Evolutionary conservation across 2,113 vertebrate species (phyloP).

Genomic region (Crotalus viridis): DNA sequence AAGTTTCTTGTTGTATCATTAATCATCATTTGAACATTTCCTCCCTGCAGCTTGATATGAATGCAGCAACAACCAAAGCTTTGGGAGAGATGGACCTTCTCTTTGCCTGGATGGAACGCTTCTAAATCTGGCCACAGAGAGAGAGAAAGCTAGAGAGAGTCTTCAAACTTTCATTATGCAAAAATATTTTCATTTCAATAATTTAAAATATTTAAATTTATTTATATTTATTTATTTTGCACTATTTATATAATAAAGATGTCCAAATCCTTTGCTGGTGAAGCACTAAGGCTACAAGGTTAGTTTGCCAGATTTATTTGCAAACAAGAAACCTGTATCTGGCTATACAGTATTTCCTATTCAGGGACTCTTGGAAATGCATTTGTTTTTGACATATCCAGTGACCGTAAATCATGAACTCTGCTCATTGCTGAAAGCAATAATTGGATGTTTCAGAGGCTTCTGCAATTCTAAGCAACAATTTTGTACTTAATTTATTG

Average conservation of each 20-base stretch:
- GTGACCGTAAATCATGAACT: background rate
- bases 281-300: background rate
- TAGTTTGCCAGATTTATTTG: background rate
- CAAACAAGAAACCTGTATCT: background rate
- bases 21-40: background rate
- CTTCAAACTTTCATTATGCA: background rate
- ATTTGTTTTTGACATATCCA: background rate
- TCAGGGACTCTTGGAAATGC: background rate
- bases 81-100: constrained; percentile 81
- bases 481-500: background rate
- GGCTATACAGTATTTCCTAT: background rate
- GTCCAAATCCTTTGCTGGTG: background rate
- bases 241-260: background rate
- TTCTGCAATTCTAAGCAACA: background rate
- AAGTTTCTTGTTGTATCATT: background rate
- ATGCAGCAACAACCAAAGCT: constrained; percentile 72
- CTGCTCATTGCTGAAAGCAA: background rate
- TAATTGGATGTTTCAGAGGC: background rate
- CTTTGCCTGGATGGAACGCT: constrained; percentile 76
- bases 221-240: constrained; percentile 17
- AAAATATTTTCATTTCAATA: background rate
- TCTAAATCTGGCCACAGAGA: background rate
- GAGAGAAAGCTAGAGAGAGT: background rate
- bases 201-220: background rate
- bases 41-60: constrained; percentile 66